Conservation (phyloP, 2,797 vertebrate species). For the Gambusia yucatana region DNA sequence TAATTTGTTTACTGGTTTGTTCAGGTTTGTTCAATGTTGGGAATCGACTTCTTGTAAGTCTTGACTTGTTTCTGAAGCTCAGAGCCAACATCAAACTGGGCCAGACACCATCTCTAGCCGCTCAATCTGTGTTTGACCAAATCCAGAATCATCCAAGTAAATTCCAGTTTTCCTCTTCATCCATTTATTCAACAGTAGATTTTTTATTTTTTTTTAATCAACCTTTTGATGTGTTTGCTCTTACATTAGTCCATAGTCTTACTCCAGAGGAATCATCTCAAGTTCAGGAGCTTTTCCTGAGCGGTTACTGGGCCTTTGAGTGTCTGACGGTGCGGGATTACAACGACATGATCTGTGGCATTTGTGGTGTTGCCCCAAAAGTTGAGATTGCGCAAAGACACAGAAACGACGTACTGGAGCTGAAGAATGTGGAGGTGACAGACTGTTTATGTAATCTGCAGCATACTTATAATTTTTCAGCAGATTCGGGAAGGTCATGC, state of each 20-base stretch:
- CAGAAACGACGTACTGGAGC: constrained; percentile 86
- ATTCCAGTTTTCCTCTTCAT: neutral
- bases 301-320: constrained; percentile 97
- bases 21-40: constrained; percentile 97
- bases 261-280: constrained; percentile 81
- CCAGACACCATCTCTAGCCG: constrained; percentile 84
- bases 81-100: constrained; percentile 89
- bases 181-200: neutral
- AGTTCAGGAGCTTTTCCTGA: constrained; percentile 90
- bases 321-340: constrained; percentile 95
- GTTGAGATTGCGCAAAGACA: constrained; percentile 91
- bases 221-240: constrained; percentile 5
- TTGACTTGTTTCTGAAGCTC: constrained; percentile 94
- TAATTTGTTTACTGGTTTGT: neutral
- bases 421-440: constrained; percentile 92
- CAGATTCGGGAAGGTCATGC: neutral
- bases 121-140: constrained; percentile 83
- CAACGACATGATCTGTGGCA: constrained; percentile 98
- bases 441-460: neutral
- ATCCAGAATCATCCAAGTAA: constrained; percentile 72
- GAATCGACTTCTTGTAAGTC: constrained; percentile 92
- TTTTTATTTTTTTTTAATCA: neutral
- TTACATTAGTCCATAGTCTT: constrained; percentile 83
- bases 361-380: constrained; percentile 95
- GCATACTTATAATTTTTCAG: neutral